A percentile compares a stretch with the other conserved stretches of the same genome.
Evolutionary conservation across 2,888 invertebrate genomes (phyloP).

Genomic region (Tuta absoluta): DNA sequence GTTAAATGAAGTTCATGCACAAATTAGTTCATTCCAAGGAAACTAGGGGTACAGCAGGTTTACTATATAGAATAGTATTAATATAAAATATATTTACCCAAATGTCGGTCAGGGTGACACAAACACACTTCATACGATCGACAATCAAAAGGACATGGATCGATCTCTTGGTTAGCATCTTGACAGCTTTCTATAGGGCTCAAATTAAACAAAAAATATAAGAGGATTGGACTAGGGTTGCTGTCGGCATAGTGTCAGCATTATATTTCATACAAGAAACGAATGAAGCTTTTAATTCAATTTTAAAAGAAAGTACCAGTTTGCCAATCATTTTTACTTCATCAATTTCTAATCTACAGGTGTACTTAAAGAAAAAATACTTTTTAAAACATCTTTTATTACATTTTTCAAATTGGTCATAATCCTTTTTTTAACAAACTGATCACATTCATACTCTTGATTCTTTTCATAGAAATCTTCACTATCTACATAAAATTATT

Average conservation of each 20-base stretch:
- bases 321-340: slow-evolving; percentile 30
- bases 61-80: slow-evolving; percentile 67
- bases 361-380: slow-evolving; percentile 51
- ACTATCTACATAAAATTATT: slow-evolving; percentile 53
- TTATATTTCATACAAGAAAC: slow-evolving; percentile 2
- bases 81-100: slow-evolving; percentile 79
- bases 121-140: slow-evolving; percentile 72
- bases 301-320: background rate
- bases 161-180: slow-evolving; percentile 75
- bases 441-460: slow-evolving; percentile 66
- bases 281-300: slow-evolving; percentile 2
- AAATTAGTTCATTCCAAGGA: slow-evolving; percentile 77
- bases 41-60: slow-evolving; percentile 64
- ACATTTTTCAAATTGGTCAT: slow-evolving; percentile 75
- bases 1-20: slow-evolving; percentile 63
- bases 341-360: slow-evolving; percentile 44
- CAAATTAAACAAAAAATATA: slow-evolving; percentile 30
- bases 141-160: slow-evolving; percentile 64
- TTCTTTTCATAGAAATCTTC: slow-evolving; percentile 43
- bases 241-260: slow-evolving; percentile 10
- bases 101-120: slow-evolving; percentile 76
- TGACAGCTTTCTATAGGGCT: slow-evolving; percentile 75
- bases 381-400: slow-evolving; percentile 79
- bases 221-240: background rate
- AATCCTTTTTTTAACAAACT: slow-evolving; percentile 56